Evolutionary conservation across 2,113 vertebrate genomes (phyloP).

Genomic region (Heptranchias perlo): DNA sequence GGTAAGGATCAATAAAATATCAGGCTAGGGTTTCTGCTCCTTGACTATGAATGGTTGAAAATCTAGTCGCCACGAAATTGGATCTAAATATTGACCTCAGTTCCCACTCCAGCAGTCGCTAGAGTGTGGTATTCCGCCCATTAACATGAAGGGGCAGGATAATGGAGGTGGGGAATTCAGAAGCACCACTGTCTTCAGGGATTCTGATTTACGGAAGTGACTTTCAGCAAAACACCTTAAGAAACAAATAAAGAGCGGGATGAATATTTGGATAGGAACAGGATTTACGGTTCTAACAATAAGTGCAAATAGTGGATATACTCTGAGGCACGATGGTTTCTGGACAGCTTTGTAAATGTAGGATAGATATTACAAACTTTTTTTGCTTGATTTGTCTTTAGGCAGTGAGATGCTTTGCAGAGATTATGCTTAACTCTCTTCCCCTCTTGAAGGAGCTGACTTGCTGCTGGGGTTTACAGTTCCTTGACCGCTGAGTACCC

Average conservation of each 20-base stretch:
- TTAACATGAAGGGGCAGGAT: neutral
- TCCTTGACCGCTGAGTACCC: too few species aligned
- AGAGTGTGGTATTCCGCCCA: neutral
- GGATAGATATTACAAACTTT: neutral
- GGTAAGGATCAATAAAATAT: too few species aligned
- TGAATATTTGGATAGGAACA: neutral
- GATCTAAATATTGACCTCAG: neutral
- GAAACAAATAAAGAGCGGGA: neutral
- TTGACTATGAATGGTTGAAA: neutral
- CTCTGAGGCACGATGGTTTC: neutral
- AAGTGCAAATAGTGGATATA: neutral
- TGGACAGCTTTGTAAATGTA: neutral
- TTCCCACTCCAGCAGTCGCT: neutral
- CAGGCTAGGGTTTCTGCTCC: neutral
- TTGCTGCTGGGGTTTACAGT: neutral
- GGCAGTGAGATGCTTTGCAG: neutral
- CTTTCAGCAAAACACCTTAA: neutral
- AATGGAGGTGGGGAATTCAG: neutral
- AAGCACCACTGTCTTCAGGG: neutral
- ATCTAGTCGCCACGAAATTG: neutral
- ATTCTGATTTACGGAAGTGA: neutral
- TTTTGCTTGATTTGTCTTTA: neutral
- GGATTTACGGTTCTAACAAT: neutral
- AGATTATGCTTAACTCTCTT: too few species aligned
- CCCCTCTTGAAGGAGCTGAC: neutral